Evolutionary conservation across 35 echinoderm and acorn worm species (phyloP), one percentile per base, ranked within the genome.

Genomic region (Strongylocentrotus purpuratus): DNA sequence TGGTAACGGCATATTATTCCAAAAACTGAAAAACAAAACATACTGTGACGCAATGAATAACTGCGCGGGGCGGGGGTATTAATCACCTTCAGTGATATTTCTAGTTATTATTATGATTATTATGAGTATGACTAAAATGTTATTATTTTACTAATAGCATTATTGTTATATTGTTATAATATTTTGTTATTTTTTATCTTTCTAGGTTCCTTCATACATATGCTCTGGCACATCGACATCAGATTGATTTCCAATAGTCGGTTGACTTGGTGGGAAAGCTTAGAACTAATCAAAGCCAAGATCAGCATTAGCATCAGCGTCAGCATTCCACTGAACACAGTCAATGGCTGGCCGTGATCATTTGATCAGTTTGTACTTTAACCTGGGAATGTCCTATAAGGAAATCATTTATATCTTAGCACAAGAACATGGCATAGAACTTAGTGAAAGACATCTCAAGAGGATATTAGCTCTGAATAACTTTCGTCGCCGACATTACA

Each of bases 401-500:
- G 94, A 95, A 70, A 95, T 95, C 46, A 78, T 95, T 31, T 85
- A 87, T n/a, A 31, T 78, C 12, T 20, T 95, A 86, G 41, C 41
- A 22, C 17, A 46, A 12, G 61, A 87, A 47, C 94, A 95, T 86
- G 33, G 70, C 22, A 85, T 86, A 45, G 41, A 86, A 45, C 35
- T 95, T 85, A 46, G 59, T 33, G n/a, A 46, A 86, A 85, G 94
- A 31, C 94, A 95, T 87, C 78, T 95, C 58, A 95, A 95, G 48
- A 86, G 94, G 71, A 95, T 95, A 46, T 92, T 97, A 93, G 91
- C 70, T 94, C 45, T 96, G 46, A 59, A 70, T 22, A 45, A 93
- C 31, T 95, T 45, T 94, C 32, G 95, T 46, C 41, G 94, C n/a
- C 94, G 96, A 92, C 45, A 95, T 48, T 94, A 97, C 32, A 86